Percentiles rank a stretch among this genome's conserved stretches.
phyloP scores from a whole-genome alignment of 2,888 invertebrate genomes.

The Arge pagana region DNA sequence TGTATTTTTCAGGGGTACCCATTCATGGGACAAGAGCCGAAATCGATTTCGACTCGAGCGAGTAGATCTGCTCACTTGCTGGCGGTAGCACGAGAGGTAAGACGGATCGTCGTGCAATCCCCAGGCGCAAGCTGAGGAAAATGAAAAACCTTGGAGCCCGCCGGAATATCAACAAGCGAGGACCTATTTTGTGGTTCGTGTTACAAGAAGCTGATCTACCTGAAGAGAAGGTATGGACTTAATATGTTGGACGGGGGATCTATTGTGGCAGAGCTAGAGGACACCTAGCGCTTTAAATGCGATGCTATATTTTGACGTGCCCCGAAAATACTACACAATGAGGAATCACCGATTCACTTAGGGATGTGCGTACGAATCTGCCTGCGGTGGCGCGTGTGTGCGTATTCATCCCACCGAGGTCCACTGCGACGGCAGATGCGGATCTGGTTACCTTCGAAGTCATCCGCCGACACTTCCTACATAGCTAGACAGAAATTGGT shows the following conservation, averaged over 20 bases:
- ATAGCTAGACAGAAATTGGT: neutral
- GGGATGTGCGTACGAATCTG: neutral
- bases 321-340: constrained; percentile 57
- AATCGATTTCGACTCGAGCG: too few relatives aligned
- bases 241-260: constrained; percentile 36
- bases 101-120: too few relatives aligned
- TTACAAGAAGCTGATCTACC: constrained; percentile 18
- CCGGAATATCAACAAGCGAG: constrained; percentile 5
- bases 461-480: constrained; percentile 22
- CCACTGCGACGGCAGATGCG: constrained; percentile 34
- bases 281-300: constrained; percentile 55
- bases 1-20: too few relatives aligned
- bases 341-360: neutral
- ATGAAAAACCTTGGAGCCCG: neutral
- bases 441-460: constrained; percentile 27
- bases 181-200: constrained; percentile 19
- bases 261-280: constrained; percentile 51
- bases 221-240: constrained; percentile 19
- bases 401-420: constrained; percentile 37
- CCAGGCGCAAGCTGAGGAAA: too few relatives aligned
- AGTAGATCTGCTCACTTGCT: too few relatives aligned
- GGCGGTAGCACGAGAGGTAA: too few relatives aligned
- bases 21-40: too few relatives aligned
- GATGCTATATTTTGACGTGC: constrained; percentile 53
- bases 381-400: constrained; percentile 32